phyloP scores from a whole-genome alignment of 2,113 vertebrate species.

The Pao palembangensis region DNA sequence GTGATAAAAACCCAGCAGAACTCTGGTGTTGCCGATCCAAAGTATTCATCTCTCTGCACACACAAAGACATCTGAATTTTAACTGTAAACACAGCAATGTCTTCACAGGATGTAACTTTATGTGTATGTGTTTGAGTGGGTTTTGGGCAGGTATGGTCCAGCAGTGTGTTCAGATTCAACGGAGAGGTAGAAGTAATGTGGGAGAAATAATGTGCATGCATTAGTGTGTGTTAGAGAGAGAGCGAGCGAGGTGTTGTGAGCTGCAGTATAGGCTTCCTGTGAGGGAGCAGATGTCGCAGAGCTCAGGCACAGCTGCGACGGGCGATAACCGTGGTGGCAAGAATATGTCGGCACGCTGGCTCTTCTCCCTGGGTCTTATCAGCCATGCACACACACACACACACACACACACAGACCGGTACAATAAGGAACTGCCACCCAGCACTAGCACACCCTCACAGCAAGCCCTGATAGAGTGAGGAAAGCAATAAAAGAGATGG shows the following conservation, averaged over 20 bases:
- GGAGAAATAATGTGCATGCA: conserved; percentile 4
- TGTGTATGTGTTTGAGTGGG: conserved; percentile 9
- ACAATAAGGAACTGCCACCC: conserved; percentile 74
- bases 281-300: conserved; percentile 80
- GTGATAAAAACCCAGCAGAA: conserved; percentile 75
- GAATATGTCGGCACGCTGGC: conserved; percentile 76
- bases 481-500: conserved; percentile 58
- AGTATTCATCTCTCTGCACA: conserved; percentile 35
- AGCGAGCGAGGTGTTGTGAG: conserved; percentile 56
- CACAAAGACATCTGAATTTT: conserved; percentile 44
- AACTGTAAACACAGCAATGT: conserved; percentile 62
- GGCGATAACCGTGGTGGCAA: conserved; percentile 78
- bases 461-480: conserved; percentile 60
- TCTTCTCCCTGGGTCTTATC: conserved; percentile 82
- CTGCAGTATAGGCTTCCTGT: conserved; percentile 76
- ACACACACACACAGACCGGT: conserved; percentile 38
- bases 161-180: conserved; percentile 33
- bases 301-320: conserved; percentile 82
- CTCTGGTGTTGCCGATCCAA: conserved; percentile 46
- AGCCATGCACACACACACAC: conserved; percentile 61
- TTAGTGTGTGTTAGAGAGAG: conserved; percentile 12
- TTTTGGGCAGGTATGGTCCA: conserved; percentile 12
- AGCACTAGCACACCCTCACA: conserved; percentile 62
- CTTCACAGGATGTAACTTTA: conserved; percentile 54
- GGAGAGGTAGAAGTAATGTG: conserved; percentile 25